These are phyloP conservation scores for Zaprionus ornatus DNA, from an alignment of 1,140 invertebrate genomes.

Conservation along the genomic window DNA sequence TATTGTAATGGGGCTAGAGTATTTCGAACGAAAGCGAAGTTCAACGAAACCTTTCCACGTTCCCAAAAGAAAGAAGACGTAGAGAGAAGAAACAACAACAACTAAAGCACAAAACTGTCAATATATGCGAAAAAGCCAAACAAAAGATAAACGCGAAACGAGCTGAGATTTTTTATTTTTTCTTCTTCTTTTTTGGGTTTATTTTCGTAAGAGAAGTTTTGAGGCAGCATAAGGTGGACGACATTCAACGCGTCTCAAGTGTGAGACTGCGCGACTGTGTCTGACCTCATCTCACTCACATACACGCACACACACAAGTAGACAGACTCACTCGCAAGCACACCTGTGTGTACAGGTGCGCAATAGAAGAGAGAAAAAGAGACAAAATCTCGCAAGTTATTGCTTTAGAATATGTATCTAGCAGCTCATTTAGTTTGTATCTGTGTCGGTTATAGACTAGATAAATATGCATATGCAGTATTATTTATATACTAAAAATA, in stretches of 20 bases:
- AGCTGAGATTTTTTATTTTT: neutral
- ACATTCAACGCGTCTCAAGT: conserved; percentile 53
- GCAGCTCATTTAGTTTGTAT: neutral
- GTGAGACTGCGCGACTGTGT: conserved; percentile 22
- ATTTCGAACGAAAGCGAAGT: conserved; percentile 53
- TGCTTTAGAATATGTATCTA: conserved; percentile 16
- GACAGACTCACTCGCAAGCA: conserved; percentile 6
- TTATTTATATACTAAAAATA: neutral
- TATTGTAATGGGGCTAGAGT: neutral
- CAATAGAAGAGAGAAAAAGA: neutral
- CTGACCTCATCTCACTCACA: conserved; percentile 64
- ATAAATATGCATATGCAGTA: conserved; percentile 3
- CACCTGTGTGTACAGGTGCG: conserved; percentile 27
- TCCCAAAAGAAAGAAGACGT: conserved; percentile 53
- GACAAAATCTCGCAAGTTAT: neutral
- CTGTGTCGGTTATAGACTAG: neutral
- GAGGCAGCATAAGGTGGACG: conserved; percentile 62
- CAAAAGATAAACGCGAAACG: conserved; percentile 58
- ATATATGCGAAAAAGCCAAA: conserved; percentile 55
- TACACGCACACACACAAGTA: conserved; percentile 10
- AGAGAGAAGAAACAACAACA: conserved; percentile 22
- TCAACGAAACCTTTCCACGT: conserved; percentile 54
- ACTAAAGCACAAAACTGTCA: conserved; percentile 44
- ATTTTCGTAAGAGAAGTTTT: conserved; percentile 54
- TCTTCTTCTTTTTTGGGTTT: neutral